A percentile compares a stretch with the other conserved stretches of the same genome.
These are phyloP conservation scores for Sciurus vulgaris DNA, from an alignment of 2,797 vertebrate species.

Conservation along the genomic window DNA sequence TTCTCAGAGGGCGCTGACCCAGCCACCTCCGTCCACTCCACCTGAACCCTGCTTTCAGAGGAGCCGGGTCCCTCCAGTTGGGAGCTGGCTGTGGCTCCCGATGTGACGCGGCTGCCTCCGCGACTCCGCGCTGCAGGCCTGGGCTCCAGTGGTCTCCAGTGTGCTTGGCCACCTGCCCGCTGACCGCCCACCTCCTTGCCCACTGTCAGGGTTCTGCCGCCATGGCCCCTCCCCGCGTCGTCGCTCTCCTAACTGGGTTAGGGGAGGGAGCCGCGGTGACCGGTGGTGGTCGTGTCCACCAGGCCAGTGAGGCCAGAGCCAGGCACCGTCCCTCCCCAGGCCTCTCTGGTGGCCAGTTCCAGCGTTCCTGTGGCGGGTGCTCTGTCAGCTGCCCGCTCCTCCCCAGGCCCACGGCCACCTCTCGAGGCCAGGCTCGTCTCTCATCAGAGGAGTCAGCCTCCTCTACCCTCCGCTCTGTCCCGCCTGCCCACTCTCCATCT, in stretches of 20 bases:
- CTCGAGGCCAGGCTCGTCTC: not conserved
- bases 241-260: constrained; percentile 6
- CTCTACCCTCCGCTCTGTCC: not conserved
- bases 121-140: not conserved
- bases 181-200: not conserved
- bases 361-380: not conserved
- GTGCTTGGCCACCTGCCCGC: not conserved
- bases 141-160: not conserved
- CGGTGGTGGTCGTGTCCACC: not conserved
- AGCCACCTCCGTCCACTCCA: not conserved
- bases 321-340: not conserved
- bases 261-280: not conserved
- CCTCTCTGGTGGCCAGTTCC: not conserved
- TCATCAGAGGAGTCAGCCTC: not conserved
- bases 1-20: not conserved
- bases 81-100: not conserved
- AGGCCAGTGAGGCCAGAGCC: not conserved
- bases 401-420: constrained; percentile 3
- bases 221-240: not conserved
- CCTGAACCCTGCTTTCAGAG: not conserved
- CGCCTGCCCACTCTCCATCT: not conserved
- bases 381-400: not conserved
- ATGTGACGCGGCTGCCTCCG: not conserved
- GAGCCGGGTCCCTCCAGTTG: not conserved
- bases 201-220: not conserved